These are phyloP conservation scores for Geotrupes spiniger DNA, from an alignment of 2,888 invertebrate species.

Conservation along the genomic window DNA sequence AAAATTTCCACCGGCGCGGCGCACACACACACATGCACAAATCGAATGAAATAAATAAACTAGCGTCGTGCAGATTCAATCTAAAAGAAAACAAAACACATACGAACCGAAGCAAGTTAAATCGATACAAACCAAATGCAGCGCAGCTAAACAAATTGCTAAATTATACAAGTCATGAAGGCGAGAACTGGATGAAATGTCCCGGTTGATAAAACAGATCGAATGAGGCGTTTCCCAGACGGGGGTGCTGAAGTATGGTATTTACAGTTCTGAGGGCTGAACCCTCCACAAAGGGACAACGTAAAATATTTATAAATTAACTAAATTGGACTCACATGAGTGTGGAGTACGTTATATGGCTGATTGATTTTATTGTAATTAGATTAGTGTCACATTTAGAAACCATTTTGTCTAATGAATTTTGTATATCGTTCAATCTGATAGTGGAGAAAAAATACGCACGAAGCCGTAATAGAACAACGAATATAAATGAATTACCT, in stretches of 20 bases:
- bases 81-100: constrained; percentile 7
- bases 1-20: background rate
- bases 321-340: constrained; percentile 40
- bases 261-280: constrained; percentile 19
- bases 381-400: constrained; percentile 30
- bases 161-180: constrained; percentile 47
- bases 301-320: constrained; percentile 47
- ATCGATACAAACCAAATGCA: constrained; percentile 38
- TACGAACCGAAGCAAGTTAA: constrained; percentile 21
- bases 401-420: constrained; percentile 23
- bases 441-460: no score
- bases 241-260: constrained; percentile 26
- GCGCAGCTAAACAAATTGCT: constrained; percentile 42
- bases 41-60: constrained; percentile 7
- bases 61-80: constrained; percentile 3
- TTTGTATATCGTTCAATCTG: background rate
- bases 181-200: constrained; percentile 45
- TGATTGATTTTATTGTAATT: constrained; percentile 39
- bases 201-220: constrained; percentile 45
- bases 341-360: constrained; percentile 33
- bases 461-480: no score
- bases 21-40: constrained; percentile 4
- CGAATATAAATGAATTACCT: no score
- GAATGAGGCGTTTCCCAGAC: constrained; percentile 41
- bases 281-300: constrained; percentile 14